Percentiles rank a stretch among this genome's conserved stretches.
Conservation (phyloP, 2,888 invertebrate species). For the Melanchra persicariae region DNA sequence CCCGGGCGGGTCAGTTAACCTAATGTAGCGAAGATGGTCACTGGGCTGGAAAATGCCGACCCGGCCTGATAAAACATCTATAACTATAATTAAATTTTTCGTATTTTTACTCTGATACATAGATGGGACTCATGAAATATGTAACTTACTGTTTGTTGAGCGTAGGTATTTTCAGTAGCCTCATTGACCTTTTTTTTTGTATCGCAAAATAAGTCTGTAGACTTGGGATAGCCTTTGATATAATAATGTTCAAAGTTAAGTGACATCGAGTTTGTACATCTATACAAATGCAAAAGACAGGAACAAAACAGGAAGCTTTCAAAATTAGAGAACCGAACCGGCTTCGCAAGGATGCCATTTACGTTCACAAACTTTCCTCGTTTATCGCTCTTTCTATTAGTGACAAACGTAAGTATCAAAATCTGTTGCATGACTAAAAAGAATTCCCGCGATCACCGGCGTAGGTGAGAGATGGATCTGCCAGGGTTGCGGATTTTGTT, state of each 20-base stretch:
- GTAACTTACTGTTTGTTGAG: constrained; percentile 12
- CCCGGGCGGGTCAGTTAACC: constrained; percentile 50
- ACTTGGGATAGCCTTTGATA: background rate
- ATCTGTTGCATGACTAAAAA: no score
- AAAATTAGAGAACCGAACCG: no score
- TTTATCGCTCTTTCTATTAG: no score
- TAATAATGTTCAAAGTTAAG: background rate
- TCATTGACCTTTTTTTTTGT: background rate
- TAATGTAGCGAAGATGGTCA: constrained; percentile 59
- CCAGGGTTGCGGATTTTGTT: no score
- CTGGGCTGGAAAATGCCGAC: constrained; percentile 55
- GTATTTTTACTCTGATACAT: constrained; percentile 49
- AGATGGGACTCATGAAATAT: constrained; percentile 24
- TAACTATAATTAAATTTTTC: constrained; percentile 61
- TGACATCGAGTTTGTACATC: background rate
- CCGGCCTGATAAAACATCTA: constrained; percentile 58
- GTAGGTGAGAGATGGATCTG: no score
- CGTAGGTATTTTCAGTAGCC: background rate
- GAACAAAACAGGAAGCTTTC: background rate
- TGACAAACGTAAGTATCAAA: no score
- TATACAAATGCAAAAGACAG: background rate
- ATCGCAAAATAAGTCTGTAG: background rate
- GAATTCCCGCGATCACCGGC: no score
- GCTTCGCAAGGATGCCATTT: no score
- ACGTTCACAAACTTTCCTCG: no score